Evolutionary conservation across 2,888 invertebrate species (phyloP).

Genomic region (Mimas tiliae): DNA sequence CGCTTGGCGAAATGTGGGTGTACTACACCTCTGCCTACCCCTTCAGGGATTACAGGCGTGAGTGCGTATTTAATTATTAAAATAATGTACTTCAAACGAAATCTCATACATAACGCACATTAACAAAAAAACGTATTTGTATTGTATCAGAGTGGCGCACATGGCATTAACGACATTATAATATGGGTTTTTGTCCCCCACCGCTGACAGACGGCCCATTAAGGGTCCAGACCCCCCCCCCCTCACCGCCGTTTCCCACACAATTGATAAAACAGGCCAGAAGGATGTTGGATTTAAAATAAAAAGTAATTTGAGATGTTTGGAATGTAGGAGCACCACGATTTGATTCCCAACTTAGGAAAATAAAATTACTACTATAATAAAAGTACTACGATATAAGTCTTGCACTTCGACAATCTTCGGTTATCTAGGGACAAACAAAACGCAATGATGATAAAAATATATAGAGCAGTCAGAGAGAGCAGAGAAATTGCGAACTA

Average conservation of each 20-base stretch:
- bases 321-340: neutral
- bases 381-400: too few relatives aligned
- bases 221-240: conserved; percentile 36
- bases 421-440: too few relatives aligned
- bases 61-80: too few relatives aligned
- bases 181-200: conserved; percentile 36
- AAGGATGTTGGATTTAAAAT: conserved; percentile 32
- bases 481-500: too few relatives aligned
- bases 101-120: neutral
- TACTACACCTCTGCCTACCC: too few relatives aligned
- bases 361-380: neutral
- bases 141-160: conserved; percentile 1
- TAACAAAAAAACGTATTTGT: neutral
- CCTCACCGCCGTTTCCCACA: conserved; percentile 49
- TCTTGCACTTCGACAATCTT: too few relatives aligned
- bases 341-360: neutral
- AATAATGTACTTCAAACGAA: neutral
- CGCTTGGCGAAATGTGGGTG: too few relatives aligned
- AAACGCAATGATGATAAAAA: too few relatives aligned
- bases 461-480: too few relatives aligned
- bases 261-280: conserved; percentile 44
- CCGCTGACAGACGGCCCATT: conserved; percentile 50
- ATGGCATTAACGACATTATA: conserved; percentile 31
- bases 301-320: conserved; percentile 11
- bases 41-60: too few relatives aligned